Evolutionary conservation across 2,888 invertebrate genomes (phyloP).

Genomic region (Chouioia cunea): DNA sequence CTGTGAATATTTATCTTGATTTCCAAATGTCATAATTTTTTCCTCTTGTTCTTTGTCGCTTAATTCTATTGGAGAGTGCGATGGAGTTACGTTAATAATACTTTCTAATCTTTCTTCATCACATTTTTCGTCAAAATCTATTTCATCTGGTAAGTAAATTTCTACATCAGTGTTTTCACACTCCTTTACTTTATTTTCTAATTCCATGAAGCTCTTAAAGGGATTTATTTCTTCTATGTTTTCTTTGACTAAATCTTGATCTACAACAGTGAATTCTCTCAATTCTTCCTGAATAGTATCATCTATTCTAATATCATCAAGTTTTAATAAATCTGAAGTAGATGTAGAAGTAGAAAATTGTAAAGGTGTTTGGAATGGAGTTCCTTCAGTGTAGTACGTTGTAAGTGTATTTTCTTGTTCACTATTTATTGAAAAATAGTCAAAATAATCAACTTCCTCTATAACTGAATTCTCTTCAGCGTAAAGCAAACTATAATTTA

Average conservation of each 20-base stretch:
- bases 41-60: conserved; percentile 51
- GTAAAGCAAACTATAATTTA: conserved; percentile 90
- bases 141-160: conserved; percentile 42
- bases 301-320: conserved; percentile 59
- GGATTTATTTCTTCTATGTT: conserved; percentile 29
- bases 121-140: conserved; percentile 44
- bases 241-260: conserved; percentile 11
- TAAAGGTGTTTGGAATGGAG: conserved; percentile 81
- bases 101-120: conserved; percentile 42
- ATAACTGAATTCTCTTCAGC: conserved; percentile 84
- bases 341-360: conserved; percentile 90
- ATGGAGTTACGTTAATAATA: conserved; percentile 47
- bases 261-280: conserved; percentile 8
- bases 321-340: conserved; percentile 85
- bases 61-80: conserved; percentile 42
- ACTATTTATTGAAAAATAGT: conserved; percentile 56
- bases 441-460: conserved; percentile 60
- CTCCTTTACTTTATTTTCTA: conserved; percentile 43
- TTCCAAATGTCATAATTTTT: conserved; percentile 76
- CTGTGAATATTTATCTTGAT: conserved; percentile 80
- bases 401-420: conserved; percentile 83
- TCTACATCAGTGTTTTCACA: conserved; percentile 43
- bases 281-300: conserved; percentile 21
- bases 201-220: conserved; percentile 46
- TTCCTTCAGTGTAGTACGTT: conserved; percentile 93